Conservation (phyloP, 1,140 invertebrate species). For the Caenorhabditis tropicalis region DNA sequence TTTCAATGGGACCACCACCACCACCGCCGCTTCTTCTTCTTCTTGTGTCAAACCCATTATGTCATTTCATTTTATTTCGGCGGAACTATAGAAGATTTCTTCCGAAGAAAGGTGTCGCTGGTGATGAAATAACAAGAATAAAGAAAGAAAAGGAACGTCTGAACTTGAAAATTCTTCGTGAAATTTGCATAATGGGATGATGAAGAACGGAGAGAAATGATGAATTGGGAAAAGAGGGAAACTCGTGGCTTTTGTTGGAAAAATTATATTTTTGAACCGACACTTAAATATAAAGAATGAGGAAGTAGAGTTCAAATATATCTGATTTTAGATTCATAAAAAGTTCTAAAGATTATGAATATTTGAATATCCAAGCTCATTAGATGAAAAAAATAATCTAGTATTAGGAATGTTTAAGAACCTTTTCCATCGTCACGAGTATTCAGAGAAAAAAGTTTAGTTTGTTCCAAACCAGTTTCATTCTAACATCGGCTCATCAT, state of each 20-base stretch:
- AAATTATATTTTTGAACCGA: not conserved
- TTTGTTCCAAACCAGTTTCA: too few species aligned
- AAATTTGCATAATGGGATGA: not conserved
- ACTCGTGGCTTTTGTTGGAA: not conserved
- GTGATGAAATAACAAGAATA: not conserved
- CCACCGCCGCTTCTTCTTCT: not conserved
- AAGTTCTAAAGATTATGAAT: too few species aligned
- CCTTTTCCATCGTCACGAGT: too few species aligned
- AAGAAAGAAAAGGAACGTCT: not conserved
- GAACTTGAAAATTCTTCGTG: not conserved
- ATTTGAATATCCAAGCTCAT: too few species aligned
- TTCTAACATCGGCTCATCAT: too few species aligned
- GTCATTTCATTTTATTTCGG: constrained; percentile 38
- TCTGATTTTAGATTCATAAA: constrained; percentile 13
- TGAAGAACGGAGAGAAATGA: not conserved
- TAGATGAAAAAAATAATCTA: too few species aligned
- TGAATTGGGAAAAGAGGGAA: not conserved
- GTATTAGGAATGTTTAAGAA: too few species aligned
- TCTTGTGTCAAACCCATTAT: constrained; percentile 36
- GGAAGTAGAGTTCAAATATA: not conserved
- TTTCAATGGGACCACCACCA: not conserved
- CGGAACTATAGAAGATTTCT: constrained; percentile 34
- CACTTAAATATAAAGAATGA: not conserved
- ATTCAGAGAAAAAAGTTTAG: too few species aligned
- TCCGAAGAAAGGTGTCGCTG: not conserved